These are phyloP conservation scores for Carassius auratus DNA, from an alignment of 2,113 vertebrate species.

Conservation along the genomic window DNA sequence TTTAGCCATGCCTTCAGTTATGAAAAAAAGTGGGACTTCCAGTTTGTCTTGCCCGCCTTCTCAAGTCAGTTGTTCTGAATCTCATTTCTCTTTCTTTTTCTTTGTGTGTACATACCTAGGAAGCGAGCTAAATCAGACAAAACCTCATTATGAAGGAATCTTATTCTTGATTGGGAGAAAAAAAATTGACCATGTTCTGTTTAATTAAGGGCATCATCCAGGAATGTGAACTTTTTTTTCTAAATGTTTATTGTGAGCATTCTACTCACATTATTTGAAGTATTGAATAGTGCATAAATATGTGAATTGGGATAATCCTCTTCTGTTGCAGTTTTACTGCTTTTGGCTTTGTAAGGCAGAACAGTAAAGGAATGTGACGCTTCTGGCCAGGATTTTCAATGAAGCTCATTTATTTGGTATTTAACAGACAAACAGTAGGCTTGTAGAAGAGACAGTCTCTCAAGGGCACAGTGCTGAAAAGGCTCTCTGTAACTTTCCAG, in stretches of 20 bases:
- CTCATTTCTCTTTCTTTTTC: background rate
- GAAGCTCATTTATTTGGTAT: background rate
- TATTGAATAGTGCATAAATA: too few species aligned
- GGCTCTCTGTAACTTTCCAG: background rate
- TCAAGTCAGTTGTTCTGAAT: background rate
- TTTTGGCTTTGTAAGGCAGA: background rate
- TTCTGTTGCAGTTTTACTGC: background rate
- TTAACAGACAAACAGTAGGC: background rate
- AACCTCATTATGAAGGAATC: background rate
- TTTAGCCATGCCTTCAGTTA: background rate
- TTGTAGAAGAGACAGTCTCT: background rate
- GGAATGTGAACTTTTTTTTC: too few species aligned
- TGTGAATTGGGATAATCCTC: background rate
- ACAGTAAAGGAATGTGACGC: background rate
- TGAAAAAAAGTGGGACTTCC: conserved; percentile 6
- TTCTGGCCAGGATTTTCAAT: background rate
- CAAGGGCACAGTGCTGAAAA: background rate
- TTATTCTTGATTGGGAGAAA: background rate
- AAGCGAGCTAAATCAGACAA: background rate
- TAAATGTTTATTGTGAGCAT: too few species aligned
- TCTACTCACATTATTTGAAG: too few species aligned
- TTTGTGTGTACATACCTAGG: background rate
- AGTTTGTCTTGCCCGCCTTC: background rate
- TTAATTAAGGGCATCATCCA: too few species aligned
- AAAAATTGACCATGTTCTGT: too few species aligned